phyloP scores from a whole-genome alignment of 1,140 invertebrate genomes.

The Zaprionus ornatus region DNA sequence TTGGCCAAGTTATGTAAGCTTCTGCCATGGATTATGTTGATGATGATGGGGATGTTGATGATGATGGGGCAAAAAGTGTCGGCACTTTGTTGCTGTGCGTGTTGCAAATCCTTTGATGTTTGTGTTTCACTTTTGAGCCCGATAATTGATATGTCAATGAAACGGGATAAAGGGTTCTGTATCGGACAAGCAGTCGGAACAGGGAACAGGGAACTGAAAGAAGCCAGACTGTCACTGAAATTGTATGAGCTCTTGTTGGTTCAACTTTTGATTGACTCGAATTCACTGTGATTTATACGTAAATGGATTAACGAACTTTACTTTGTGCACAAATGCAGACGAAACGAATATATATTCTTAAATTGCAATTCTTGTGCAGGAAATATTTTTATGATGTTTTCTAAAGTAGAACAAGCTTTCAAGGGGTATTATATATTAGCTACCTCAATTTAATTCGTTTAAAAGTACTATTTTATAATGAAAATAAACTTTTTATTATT shows the following conservation, averaged over 20 bases:
- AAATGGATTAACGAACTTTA: neutral
- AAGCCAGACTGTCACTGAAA: neutral
- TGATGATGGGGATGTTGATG: neutral
- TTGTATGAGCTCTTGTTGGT: neutral
- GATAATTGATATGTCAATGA: slow-evolving; percentile 26
- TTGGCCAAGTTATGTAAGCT: slow-evolving; percentile 45
- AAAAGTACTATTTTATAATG: too few species aligned
- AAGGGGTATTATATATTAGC: too few species aligned
- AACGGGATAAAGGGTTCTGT: neutral
- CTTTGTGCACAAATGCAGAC: neutral
- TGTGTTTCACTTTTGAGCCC: neutral
- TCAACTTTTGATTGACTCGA: neutral
- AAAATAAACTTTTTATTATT: too few species aligned
- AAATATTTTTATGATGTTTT: too few species aligned
- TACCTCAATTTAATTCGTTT: too few species aligned
- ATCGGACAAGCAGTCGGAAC: neutral
- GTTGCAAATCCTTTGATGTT: slow-evolving; percentile 1
- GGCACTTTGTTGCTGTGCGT: slow-evolving; percentile 1
- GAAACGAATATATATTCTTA: too few species aligned
- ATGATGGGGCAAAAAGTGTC: neutral
- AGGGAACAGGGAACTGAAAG: neutral
- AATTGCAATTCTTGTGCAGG: too few species aligned
- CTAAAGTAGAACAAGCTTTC: too few species aligned
- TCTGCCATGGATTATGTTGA: slow-evolving; percentile 24
- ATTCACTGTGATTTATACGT: neutral